Evolutionary conservation across 1,140 invertebrate species (phyloP).

Genomic region (Parapsyche elsis): DNA sequence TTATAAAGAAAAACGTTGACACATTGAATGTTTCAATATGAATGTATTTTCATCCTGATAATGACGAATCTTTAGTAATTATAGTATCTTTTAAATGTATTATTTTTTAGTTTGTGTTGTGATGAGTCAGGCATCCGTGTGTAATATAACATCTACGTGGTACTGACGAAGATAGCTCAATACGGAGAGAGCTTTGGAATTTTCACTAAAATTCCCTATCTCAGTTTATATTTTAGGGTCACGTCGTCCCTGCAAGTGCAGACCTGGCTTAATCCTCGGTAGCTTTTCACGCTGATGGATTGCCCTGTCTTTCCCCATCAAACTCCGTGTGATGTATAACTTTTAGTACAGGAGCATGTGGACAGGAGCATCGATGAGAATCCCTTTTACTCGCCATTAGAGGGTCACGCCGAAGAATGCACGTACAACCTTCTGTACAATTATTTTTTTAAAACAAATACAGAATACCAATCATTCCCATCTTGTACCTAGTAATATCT

Average conservation of each 20-base stretch:
- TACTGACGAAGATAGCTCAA: too few species aligned
- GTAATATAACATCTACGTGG: too few species aligned
- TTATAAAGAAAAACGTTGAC: too few species aligned
- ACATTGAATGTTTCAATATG: too few species aligned
- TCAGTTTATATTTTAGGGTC: not conserved
- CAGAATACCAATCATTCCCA: too few species aligned
- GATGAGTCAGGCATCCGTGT: too few species aligned
- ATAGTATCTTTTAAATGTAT: too few species aligned
- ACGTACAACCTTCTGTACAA: not conserved
- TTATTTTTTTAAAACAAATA: not conserved
- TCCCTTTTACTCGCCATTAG: not conserved
- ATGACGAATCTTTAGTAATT: too few species aligned
- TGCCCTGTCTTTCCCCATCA: constrained; percentile 20
- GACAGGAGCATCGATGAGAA: constrained; percentile 16
- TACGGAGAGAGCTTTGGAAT: not conserved
- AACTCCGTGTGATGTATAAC: constrained; percentile 19
- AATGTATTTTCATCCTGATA: too few species aligned
- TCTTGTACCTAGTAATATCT: not conserved
- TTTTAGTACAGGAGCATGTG: constrained; percentile 5
- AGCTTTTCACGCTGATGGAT: constrained; percentile 33
- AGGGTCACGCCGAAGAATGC: not conserved
- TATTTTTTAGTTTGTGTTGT: too few species aligned
- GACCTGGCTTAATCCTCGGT: not conserved
- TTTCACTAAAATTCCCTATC: not conserved
- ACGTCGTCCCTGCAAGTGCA: not conserved